These are phyloP conservation scores for Thalassarche chlororhynchos DNA, from an alignment of 2,113 vertebrate genomes.

Conservation along the genomic window DNA sequence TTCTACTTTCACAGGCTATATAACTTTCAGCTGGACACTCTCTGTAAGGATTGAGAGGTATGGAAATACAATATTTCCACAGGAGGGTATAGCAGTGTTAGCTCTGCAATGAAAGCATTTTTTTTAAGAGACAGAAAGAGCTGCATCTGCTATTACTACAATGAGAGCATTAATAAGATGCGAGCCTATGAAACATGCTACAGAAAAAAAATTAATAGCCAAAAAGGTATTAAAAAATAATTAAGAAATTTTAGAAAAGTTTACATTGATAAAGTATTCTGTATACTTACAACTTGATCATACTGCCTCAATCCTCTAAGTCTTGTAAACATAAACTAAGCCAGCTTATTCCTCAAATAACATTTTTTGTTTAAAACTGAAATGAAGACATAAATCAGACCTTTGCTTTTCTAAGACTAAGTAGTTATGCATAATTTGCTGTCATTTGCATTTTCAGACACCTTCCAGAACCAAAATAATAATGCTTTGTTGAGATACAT, in stretches of 20 bases:
- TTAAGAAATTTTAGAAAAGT: accelerated
- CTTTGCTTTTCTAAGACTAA: neutral
- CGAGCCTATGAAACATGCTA: neutral
- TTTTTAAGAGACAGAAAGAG: neutral
- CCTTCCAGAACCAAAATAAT: neutral
- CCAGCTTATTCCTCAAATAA: neutral
- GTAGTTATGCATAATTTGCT: neutral
- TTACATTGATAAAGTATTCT: neutral
- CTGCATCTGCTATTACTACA: neutral
- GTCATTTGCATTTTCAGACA: neutral
- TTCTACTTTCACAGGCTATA: neutral
- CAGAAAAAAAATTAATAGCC: neutral
- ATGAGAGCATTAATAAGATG: neutral
- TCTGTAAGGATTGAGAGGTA: neutral
- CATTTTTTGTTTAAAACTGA: neutral
- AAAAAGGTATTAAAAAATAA: neutral
- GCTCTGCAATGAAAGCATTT: neutral
- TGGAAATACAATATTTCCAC: accelerated
- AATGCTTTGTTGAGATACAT: neutral
- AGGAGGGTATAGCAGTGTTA: accelerated
- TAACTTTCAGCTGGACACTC: neutral
- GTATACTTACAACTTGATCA: neutral
- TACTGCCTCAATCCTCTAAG: neutral
- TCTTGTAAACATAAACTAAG: neutral
- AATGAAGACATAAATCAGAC: neutral